Evolutionary conservation across 2,888 invertebrate genomes (phyloP), one percentile per base, ranked within the genome.

Genomic region (Ennomos erosarius): DNA sequence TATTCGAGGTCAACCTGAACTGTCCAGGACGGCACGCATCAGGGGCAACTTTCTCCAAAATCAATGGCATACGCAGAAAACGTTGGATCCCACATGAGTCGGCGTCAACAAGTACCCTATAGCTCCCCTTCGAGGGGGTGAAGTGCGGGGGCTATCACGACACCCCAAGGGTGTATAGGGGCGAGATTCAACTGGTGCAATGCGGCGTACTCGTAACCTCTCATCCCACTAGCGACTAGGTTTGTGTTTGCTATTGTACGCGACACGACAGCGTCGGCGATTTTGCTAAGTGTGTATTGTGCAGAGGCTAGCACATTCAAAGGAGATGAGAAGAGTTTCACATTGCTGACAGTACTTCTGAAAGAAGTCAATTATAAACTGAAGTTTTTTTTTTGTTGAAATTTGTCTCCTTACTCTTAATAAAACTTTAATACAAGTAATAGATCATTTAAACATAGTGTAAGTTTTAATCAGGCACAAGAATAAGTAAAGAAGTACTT

Each of bases 101-200:
- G 59, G 78, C 85, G 84, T 88, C 88, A 88, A 88, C 88, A 88
- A 88, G 86, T 88, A 86, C 83, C 73, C 70, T 71, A 34, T 36
- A 51, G 51, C 42, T 42, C 43, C 51, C 51, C 51, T 43, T 44
- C 67, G 65, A 72, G 59, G 68, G 59, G 70, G 64, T 66, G 72
- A 70, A 72, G 52, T 57, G 45, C 43, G 70, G 62, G 55, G 42
- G 67, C 62, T 51, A 9, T 10, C 26, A 11, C n/a, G 39, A 33
- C 44, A 34, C 38, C 38, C 36, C 48, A 12, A 42, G 40, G 40
- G 49, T 50, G 39, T 33, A 10, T 42, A 50, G 83, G 85, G 88
- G 85, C 78, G 87, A 88, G 87, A 90, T 90, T 91, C 91, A 91
- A 91, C 91, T 91, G 90, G 90, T 91, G 90, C 91, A 91, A 89